phyloP scores from a whole-genome alignment of 2,797 vertebrate species.

The Danio choprae region DNA sequence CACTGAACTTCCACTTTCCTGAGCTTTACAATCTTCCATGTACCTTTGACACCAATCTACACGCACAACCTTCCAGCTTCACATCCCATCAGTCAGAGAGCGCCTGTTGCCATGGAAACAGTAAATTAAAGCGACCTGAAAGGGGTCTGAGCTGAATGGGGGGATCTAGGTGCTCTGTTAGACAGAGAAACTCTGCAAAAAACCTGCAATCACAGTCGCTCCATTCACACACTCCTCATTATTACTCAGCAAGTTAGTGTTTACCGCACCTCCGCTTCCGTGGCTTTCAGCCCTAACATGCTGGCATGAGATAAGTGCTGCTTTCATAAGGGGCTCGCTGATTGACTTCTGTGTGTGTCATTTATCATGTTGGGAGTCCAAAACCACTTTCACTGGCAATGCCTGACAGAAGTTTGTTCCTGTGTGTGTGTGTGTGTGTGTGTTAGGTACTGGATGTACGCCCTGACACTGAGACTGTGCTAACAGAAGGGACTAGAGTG shows the following conservation, averaged over 20 bases:
- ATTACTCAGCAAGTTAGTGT: slow-evolving; percentile 85
- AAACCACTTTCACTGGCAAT: slow-evolving; percentile 61
- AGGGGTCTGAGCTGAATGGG: slow-evolving; percentile 76
- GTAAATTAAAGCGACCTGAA: slow-evolving; percentile 82
- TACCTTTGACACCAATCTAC: slow-evolving; percentile 70
- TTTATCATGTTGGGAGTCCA: slow-evolving; percentile 59
- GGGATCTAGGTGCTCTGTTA: slow-evolving; percentile 77
- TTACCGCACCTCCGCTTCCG: slow-evolving; percentile 83
- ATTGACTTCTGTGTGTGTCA: slow-evolving; percentile 65
- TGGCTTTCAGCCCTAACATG: slow-evolving; percentile 80
- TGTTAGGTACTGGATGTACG: slow-evolving; percentile 89
- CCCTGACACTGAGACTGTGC: slow-evolving; percentile 84
- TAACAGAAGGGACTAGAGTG: slow-evolving; percentile 89
- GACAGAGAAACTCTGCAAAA: slow-evolving; percentile 76
- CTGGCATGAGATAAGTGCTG: slow-evolving; percentile 82
- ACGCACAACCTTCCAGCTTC: slow-evolving; percentile 67
- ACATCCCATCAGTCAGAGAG: slow-evolving; percentile 77
- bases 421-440: slow-evolving; percentile 57
- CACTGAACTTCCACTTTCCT: slow-evolving; percentile 69
- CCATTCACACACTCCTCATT: slow-evolving; percentile 81
- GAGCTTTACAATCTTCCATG: slow-evolving; percentile 70
- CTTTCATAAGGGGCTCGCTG: slow-evolving; percentile 77
- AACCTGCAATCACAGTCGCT: slow-evolving; percentile 80
- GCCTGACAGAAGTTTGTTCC: slow-evolving; percentile 69
- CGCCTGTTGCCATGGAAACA: slow-evolving; percentile 77